phyloP scores from a whole-genome alignment of 2,113 vertebrate genomes.

The Pipa parva region DNA sequence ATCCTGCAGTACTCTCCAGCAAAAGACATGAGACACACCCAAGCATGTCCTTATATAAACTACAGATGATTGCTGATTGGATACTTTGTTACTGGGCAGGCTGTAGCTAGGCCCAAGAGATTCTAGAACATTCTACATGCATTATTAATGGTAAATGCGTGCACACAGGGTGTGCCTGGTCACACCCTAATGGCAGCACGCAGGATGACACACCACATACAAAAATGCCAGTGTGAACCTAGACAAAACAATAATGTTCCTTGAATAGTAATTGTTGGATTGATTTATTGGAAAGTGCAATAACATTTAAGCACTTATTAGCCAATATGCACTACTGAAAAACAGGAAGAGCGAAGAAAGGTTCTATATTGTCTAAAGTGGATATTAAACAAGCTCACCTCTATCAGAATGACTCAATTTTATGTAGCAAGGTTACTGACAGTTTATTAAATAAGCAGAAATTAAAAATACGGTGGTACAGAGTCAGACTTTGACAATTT shows the following conservation, averaged over 20 bases:
- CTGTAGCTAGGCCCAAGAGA: too few species aligned
- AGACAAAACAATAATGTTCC: background rate
- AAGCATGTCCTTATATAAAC: too few species aligned
- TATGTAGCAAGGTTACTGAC: conserved; percentile 42
- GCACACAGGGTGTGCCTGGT: too few species aligned
- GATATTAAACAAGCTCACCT: conserved; percentile 39
- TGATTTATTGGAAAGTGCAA: conserved; percentile 22
- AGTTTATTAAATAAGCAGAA: conserved; percentile 53
- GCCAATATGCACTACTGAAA: conserved; percentile 22
- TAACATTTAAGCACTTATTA: conserved; percentile 12
- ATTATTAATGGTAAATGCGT: too few species aligned
- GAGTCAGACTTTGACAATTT: conserved; percentile 56
- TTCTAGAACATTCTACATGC: too few species aligned
- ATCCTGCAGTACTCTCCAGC: too few species aligned
- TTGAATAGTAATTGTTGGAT: background rate
- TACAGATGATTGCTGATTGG: too few species aligned
- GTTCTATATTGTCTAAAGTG: conserved; percentile 40
- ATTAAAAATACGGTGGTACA: conserved; percentile 46
- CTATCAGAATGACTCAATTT: conserved; percentile 44
- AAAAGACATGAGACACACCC: too few species aligned
- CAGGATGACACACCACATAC: too few species aligned
- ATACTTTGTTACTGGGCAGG: too few species aligned
- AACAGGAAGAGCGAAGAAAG: conserved; percentile 21
- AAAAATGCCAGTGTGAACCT: too few species aligned
- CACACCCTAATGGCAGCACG: too few species aligned